Percentiles rank a stretch among this genome's conserved stretches.
Evolutionary conservation across 2,797 vertebrate species (phyloP).

Genomic region (Petrocephalus sullivani): DNA sequence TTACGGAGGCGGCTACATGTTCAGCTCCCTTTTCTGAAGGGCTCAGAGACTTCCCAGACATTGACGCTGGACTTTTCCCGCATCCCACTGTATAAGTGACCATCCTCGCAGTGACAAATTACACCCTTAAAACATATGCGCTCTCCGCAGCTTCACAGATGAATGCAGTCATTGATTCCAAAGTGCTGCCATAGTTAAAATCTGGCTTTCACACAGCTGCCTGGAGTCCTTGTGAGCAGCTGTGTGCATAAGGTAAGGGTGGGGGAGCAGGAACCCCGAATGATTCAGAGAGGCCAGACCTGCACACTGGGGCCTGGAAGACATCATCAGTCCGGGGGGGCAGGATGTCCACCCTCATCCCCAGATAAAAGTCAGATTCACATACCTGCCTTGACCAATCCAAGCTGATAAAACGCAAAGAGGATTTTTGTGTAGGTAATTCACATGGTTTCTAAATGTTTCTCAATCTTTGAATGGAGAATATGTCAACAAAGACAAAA

Average conservation of each 20-base stretch:
- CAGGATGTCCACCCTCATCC: not conserved
- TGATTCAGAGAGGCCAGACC: not conserved
- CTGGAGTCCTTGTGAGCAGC: not conserved
- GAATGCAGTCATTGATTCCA: not conserved
- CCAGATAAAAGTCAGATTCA: not conserved
- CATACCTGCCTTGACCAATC: not conserved
- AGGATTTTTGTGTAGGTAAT: not conserved
- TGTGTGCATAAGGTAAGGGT: not conserved
- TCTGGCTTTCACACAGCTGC: not conserved
- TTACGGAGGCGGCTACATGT: not conserved
- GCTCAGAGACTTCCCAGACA: not conserved
- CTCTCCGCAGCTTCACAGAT: not conserved
- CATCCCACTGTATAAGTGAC: not conserved
- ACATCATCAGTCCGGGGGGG: not conserved
- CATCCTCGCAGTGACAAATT: not conserved
- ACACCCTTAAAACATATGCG: not conserved
- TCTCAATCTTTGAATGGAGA: not conserved
- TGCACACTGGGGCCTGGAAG: not conserved
- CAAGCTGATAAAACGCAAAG: not conserved
- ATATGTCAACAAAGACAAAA: not conserved
- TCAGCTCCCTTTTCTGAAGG: not conserved
- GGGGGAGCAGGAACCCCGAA: not conserved
- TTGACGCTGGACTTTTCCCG: not conserved
- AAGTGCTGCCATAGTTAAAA: slow-evolving; percentile 4
- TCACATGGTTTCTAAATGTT: not conserved